Base-by-base conservation (phyloP, 2,888 invertebrate genomes). In the Microctonus hyperodae region DNA sequence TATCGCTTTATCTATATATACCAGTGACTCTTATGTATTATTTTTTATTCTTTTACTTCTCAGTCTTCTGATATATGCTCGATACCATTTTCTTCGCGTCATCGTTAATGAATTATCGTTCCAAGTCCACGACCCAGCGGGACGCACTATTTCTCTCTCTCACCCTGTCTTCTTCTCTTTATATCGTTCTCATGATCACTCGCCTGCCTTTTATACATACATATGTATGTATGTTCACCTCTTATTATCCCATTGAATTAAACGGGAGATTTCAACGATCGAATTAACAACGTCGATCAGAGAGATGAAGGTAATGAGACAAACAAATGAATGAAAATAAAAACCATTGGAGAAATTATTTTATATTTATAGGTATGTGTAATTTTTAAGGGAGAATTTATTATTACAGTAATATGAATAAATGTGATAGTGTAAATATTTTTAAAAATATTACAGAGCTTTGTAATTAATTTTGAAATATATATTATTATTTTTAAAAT, bases 31-130 rank as follows among this genome's bases (percentile, higher is more conserved):
- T 48, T 33, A 10, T 16, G n/a, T 23, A 23, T 28, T 28, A n/a
- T 25, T 63, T 33, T 35, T 31, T 58, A 33, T 57, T 51, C 44
- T 44, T 50, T 37, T n/a, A 35, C 31, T 13, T 59, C 13, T 57
- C 28, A 11, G 20, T 31, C 37, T 62, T 48, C 58, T 68, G 51
- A n/a, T n/a, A n/a, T n/a, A 25, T 61, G 35, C 25, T 40, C 65
- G 68, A 70, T 69, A 70, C 67, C 67, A 71, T 69, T 72, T 73
- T 73, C 65, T 69, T 62, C 73, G 69, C 69, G 73, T 73, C 73
- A 73, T 73, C 73, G 70, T 73, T 73, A 73, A 73, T 73, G 71
- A 73, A 73, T 73, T 72, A 73, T 72, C 73, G 70, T 71, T 69
- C 73, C 66, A 73, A 73, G 71, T 67, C 69, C 61, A 55, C 58